Base-by-base conservation (phyloP, 2,888 invertebrate species). In the Oscheius sp. region DNA sequence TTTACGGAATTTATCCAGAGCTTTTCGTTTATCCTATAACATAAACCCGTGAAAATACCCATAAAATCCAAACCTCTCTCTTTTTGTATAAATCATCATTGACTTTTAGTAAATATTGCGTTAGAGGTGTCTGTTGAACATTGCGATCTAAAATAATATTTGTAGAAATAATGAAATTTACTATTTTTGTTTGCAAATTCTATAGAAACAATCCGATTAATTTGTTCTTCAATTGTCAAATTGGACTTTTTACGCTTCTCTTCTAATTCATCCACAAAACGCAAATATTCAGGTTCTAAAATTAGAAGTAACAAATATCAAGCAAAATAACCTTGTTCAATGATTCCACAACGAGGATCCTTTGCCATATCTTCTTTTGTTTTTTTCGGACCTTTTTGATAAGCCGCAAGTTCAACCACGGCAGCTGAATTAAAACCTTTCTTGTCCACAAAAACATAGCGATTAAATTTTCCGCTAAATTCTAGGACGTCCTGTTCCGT, bases 391-490 rank as follows among this genome's bases (percentile, higher is more conserved):
- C 58, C 50, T 17, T 46, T 42, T 17, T 46, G 58, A 39, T 58
- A 61, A 37, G 61, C 50, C n/a, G 68, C 58, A 34, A 68, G 27
- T 37, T 68, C 68, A 3, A 68, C 68, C 17, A 68, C 48, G 4
- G 68, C 68, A 4, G 39, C 52, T 10, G 61, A 61, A n/a, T 68
- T 50, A 42, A 61, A 39, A n/a, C 68, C 68, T 48, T 68, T 68
- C n/a, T 42, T 61, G 33, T 68, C 68, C 5, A 68, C 61, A 27
- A 68, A 68, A 3, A 68, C 23, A 34, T 68, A 61, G 29, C 68
- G 68, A 46, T 68, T 68, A 50, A 68, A 68, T 31, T 53, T 50
- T 20, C 61, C 46, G 23, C 61, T 50, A 17, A 68, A 68, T 17
- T 58, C 68, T 6, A 68, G 8, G 5, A 61, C 58, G 17, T 42